Conservation (phyloP, 2,888 invertebrate genomes). For the Amiota mariae region DNA sequence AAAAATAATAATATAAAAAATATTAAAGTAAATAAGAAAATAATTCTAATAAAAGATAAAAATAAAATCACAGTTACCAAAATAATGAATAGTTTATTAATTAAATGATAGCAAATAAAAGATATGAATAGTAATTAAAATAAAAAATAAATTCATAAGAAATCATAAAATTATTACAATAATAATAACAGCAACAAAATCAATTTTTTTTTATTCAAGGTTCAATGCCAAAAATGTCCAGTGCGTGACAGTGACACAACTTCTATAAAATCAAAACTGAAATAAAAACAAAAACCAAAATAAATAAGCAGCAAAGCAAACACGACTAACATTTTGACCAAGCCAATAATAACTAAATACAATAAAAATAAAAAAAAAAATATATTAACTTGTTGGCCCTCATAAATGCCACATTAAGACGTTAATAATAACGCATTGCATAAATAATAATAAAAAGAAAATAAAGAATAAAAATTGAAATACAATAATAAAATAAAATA, state of each 20-base stretch:
- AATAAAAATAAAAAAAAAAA: too few species aligned
- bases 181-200: neutral
- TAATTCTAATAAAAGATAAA: neutral
- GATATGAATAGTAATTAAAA: too few species aligned
- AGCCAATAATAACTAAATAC: too few species aligned
- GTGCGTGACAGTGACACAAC: constrained; percentile 2
- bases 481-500: constrained; percentile 30
- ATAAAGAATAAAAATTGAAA: neutral
- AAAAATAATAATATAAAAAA: neutral
- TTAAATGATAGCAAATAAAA: neutral
- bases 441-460: constrained; percentile 21
- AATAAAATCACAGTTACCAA: neutral
- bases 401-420: constrained; percentile 60
- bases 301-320: constrained; percentile 23
- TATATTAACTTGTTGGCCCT: constrained; percentile 41
- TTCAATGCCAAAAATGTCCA: constrained; percentile 30
- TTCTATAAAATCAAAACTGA: constrained; percentile 35
- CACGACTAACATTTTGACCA: constrained; percentile 41
- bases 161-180: neutral
- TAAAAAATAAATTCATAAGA: too few species aligned
- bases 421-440: constrained; percentile 60
- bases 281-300: constrained; percentile 15
- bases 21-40: neutral
- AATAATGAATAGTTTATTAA: neutral
- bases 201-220: constrained; percentile 17